phyloP scores from a whole-genome alignment of 2,888 invertebrate genomes.

The Coelinius sp. region DNA sequence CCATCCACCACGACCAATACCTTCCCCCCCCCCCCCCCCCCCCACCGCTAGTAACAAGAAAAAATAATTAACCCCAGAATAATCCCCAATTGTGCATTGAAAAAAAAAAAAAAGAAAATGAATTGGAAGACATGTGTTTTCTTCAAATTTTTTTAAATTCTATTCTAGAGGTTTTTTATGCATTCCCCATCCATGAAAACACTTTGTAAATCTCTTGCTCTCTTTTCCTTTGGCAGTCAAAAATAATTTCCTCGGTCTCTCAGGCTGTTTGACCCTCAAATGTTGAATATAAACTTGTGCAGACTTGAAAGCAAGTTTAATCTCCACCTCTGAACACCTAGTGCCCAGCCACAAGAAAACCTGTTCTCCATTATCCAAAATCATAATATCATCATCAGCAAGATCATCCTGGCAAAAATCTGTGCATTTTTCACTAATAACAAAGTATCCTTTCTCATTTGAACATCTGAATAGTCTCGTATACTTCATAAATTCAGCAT shows the following conservation, averaged over 20 bases:
- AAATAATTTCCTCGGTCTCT: constrained; percentile 90
- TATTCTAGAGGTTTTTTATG: constrained; percentile 87
- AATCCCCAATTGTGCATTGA: background rate
- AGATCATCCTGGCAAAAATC: constrained; percentile 99
- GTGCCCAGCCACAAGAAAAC: constrained; percentile 98
- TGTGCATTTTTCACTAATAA: constrained; percentile 98
- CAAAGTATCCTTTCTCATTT: constrained; percentile 99
- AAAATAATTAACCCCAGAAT: background rate
- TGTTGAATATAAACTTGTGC: constrained; percentile 99
- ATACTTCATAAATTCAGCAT: constrained; percentile 92
- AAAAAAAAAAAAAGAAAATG: too few species aligned
- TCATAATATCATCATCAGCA: constrained; percentile 99
- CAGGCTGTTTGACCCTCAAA: constrained; percentile 94
- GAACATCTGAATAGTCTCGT: constrained; percentile 97
- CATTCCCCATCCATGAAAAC: constrained; percentile 98
- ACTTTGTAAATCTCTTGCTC: constrained; percentile 94
- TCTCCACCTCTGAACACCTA: constrained; percentile 97
- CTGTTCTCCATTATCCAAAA: constrained; percentile 97
- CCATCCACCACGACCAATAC: too few species aligned
- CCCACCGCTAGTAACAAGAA: too few species aligned
- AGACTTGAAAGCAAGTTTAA: constrained; percentile 98
- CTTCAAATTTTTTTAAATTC: constrained; percentile 51
- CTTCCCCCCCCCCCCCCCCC: too few species aligned
- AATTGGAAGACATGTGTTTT: background rate
- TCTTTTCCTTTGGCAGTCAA: constrained; percentile 97